A percentile compares a stretch with the other conserved stretches of the same genome.
Evolutionary conservation across 2,113 vertebrate species (phyloP).

Genomic region (Ceyx margarethae): DNA sequence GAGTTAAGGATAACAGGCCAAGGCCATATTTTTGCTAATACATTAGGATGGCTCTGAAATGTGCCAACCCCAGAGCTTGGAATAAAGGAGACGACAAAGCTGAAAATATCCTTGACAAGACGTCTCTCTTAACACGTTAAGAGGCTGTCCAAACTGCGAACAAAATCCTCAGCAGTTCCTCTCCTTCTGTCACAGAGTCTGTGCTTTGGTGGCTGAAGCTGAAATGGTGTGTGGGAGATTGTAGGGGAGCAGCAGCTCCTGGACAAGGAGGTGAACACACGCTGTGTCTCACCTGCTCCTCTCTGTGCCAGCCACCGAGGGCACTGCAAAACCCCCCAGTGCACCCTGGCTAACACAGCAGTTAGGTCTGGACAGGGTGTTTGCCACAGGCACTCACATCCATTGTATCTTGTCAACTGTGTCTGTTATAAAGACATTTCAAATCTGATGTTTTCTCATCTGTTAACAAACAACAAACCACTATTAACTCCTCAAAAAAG

Average conservation of each 20-base stretch:
- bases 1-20: conserved; percentile 16
- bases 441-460: neutral
- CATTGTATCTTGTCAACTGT: accelerated
- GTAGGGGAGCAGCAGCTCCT: neutral
- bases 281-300: neutral
- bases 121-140: conserved; percentile 51
- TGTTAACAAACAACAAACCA: neutral
- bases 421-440: accelerated
- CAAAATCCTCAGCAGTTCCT: conserved; percentile 30
- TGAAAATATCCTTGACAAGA: conserved; percentile 61
- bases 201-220: neutral
- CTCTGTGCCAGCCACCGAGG: neutral
- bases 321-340: neutral
- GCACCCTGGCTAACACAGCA: too few species aligned
- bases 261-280: neutral
- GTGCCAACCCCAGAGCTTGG: neutral
- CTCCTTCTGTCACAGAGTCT: conserved; percentile 58
- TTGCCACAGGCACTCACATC: accelerated
- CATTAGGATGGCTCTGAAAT: neutral
- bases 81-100: conserved; percentile 30
- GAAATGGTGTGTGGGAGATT: neutral
- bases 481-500: neutral
- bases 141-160: conserved; percentile 45
- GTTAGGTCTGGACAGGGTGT: neutral
- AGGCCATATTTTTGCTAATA: conserved; percentile 24